These are phyloP conservation scores for Sesamia inferens DNA, from an alignment of 2,888 invertebrate species.

Conservation along the genomic window DNA sequence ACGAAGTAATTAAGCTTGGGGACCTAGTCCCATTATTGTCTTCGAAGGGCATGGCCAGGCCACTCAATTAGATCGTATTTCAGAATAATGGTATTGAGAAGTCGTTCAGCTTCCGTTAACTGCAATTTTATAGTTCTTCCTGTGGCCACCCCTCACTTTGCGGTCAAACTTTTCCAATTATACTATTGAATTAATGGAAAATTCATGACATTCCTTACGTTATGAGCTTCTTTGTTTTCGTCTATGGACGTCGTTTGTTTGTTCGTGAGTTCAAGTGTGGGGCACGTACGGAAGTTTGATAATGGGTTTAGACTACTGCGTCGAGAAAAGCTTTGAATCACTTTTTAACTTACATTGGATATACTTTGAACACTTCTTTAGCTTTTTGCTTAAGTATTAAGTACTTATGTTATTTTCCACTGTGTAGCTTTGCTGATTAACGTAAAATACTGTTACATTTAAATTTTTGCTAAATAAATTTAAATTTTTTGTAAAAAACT, in stretches of 20 bases:
- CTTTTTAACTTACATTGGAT: slow-evolving; percentile 37
- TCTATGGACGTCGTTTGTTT: slow-evolving; percentile 64
- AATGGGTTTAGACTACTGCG: slow-evolving; percentile 34
- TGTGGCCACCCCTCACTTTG: slow-evolving; percentile 69
- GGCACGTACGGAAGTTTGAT: slow-evolving; percentile 37
- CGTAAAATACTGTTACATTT: not conserved
- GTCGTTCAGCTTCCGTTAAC: slow-evolving; percentile 78
- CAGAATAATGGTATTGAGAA: slow-evolving; percentile 81
- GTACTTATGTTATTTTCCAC: not conserved
- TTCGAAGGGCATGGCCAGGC: slow-evolving; percentile 63
- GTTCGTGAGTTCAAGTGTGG: slow-evolving; percentile 40
- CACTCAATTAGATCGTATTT: slow-evolving; percentile 79
- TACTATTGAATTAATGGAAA: slow-evolving; percentile 76
- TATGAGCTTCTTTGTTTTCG: slow-evolving; percentile 67
- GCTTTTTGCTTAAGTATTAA: slow-evolving; percentile 11
- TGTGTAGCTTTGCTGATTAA: slow-evolving; percentile 13
- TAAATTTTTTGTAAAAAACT: slow-evolving; percentile 16
- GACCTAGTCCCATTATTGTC: slow-evolving; percentile 61
- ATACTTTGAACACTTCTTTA: slow-evolving; percentile 30
- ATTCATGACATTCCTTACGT: slow-evolving; percentile 74
- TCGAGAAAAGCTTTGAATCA: slow-evolving; percentile 21
- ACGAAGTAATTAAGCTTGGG: slow-evolving; percentile 52
- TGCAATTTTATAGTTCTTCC: slow-evolving; percentile 83
- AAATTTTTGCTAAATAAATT: not conserved
- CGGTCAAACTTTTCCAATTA: slow-evolving; percentile 82